Percentiles rank a stretch among this genome's conserved stretches.
phyloP scores from a whole-genome alignment of 2,113 vertebrate species.

The Piprites chloris region DNA sequence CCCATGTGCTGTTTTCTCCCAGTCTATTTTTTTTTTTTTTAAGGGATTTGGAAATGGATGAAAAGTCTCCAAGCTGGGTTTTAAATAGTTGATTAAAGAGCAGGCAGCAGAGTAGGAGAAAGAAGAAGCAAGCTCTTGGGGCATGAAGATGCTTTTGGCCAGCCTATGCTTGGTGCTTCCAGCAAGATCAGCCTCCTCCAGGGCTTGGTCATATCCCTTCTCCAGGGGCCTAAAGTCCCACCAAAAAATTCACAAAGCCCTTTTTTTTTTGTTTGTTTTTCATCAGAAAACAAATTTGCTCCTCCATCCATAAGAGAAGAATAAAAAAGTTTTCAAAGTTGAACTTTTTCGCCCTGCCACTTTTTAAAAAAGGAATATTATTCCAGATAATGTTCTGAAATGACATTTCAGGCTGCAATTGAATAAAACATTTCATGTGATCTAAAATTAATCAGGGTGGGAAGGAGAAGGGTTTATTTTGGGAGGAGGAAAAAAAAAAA shows the following conservation, averaged over 20 bases:
- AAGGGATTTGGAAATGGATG: constrained; percentile 4
- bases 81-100: constrained; percentile 61
- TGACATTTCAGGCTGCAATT: constrained; percentile 3
- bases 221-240: neutral
- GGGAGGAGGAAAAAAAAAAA: neutral
- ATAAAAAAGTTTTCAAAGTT: neutral
- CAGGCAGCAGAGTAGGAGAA: neutral
- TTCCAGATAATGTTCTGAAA: constrained; percentile 1
- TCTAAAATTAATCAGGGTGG: constrained; percentile 38
- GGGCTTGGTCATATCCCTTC: neutral
- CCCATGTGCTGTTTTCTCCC: neutral
- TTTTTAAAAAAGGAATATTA: constrained; percentile 21
- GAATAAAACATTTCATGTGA: constrained; percentile 47
- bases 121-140: neutral
- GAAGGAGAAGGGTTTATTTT: constrained; percentile 33
- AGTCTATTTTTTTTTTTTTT: neutral
- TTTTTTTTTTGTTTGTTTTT: neutral
- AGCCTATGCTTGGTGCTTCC: neutral
- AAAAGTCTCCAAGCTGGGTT: neutral
- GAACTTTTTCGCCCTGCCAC: neutral
- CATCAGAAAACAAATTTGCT: neutral
- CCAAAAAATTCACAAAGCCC: neutral
- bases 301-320: neutral
- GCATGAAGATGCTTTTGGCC: neutral
- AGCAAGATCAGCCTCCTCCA: neutral